These are phyloP conservation scores for Drosophila ustulata DNA, from an alignment of 2,888 invertebrate genomes.

Conservation along the genomic window DNA sequence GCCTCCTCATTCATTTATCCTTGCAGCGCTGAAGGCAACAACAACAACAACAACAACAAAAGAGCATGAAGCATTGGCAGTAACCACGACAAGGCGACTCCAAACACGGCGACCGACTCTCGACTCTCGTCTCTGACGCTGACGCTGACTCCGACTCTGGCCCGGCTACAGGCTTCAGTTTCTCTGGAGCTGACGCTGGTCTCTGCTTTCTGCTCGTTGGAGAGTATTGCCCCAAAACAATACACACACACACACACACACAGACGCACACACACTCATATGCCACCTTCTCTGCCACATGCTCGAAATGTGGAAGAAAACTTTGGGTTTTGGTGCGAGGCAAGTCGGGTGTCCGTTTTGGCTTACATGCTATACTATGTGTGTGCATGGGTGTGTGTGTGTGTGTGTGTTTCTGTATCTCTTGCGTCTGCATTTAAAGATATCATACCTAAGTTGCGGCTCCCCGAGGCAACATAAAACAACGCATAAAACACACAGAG, in stretches of 20 bases:
- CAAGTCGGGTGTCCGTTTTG: slow-evolving; percentile 70
- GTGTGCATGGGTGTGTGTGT: slow-evolving; percentile 28
- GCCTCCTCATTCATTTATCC: slow-evolving; percentile 80
- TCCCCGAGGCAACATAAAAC: slow-evolving; percentile 71
- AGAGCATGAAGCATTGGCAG: slow-evolving; percentile 72
- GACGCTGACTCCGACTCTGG: neutral
- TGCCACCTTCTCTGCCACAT: neutral
- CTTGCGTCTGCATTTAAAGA: slow-evolving; percentile 74
- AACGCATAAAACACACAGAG: slow-evolving; percentile 51
- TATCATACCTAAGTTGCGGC: slow-evolving; percentile 76
- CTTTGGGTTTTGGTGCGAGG: slow-evolving; percentile 47
- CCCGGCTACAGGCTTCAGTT: slow-evolving; percentile 8
- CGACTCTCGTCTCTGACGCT: neutral
- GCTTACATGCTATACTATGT: slow-evolving; percentile 49
- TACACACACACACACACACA: slow-evolving; percentile 33
- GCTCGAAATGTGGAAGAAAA: slow-evolving; percentile 34
- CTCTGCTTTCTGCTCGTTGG: slow-evolving; percentile 43
- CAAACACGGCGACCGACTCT: slow-evolving; percentile 21
- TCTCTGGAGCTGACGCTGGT: slow-evolving; percentile 7
- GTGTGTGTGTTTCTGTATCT: slow-evolving; percentile 19
- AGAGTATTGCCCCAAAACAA: slow-evolving; percentile 60
- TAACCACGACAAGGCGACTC: slow-evolving; percentile 71
- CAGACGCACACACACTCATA: neutral
- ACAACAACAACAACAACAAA: slow-evolving; percentile 69
- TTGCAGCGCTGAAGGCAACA: slow-evolving; percentile 72